Percentiles rank a stretch among this genome's conserved stretches.
phyloP scores from a whole-genome alignment of 2,888 invertebrate genomes.

The Erebia ligea region DNA sequence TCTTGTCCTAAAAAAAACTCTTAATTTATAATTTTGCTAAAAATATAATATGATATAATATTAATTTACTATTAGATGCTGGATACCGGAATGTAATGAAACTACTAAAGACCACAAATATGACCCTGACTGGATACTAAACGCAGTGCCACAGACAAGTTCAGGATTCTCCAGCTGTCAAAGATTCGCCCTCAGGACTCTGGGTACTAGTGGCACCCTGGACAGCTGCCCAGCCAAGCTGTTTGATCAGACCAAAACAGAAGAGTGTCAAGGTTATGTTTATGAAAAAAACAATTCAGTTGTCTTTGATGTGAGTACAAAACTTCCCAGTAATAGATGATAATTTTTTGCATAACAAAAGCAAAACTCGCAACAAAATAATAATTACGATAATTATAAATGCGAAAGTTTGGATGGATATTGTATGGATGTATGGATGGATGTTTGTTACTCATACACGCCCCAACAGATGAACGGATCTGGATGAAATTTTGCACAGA shows the following conservation, averaged over 20 bases:
- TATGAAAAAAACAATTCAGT: conserved; percentile 65
- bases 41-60: neutral
- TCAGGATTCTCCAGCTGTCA: conserved; percentile 69
- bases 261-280: conserved; percentile 58
- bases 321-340: too few relatives aligned
- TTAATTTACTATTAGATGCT: conserved; percentile 62
- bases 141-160: conserved; percentile 65
- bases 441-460: too few relatives aligned
- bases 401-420: too few relatives aligned
- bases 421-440: too few relatives aligned
- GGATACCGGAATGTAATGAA: conserved; percentile 78
- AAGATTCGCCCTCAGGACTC: conserved; percentile 57
- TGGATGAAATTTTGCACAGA: too few relatives aligned
- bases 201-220: conserved; percentile 52
- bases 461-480: too few relatives aligned
- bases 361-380: too few relatives aligned
- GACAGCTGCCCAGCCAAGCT: conserved; percentile 56
- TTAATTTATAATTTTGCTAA: neutral
- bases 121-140: conserved; percentile 69
- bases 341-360: too few relatives aligned
- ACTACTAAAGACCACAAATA: conserved; percentile 55
- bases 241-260: conserved; percentile 49
- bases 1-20: too few relatives aligned
- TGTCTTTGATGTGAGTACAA: conserved; percentile 66
- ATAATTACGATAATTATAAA: too few relatives aligned